Base-by-base conservation (phyloP, 2,888 invertebrate species). In the Napeogenes sylphis region DNA sequence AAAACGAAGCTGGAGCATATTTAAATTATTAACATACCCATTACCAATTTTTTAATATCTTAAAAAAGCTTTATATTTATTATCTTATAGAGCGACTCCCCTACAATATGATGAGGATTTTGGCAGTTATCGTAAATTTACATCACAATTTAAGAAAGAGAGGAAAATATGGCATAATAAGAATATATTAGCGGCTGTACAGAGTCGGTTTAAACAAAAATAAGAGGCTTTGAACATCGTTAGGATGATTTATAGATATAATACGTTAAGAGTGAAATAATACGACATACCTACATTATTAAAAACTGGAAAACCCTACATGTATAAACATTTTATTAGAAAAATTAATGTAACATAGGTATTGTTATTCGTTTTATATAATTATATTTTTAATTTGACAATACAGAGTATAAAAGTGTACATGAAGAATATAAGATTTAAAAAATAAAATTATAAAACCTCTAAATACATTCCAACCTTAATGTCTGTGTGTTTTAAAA, bases 51-150 rank as follows among this genome's bases (percentile, higher is more conserved):
- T 61, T 45, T 58, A 30, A 61, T 56, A 47, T 56, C 30, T 61
- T 42, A 42, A 61, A n/a, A 59, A 32, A 38, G 12, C 51, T 54
- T 45, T 10, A 45, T 13, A 42, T 32, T 14, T 12, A 21, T 33
- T 32, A 42, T 45, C 46, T 13, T 46, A n/a, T 12, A 14, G 46
- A 38, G 45, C 45, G 10, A 12, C 38, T 38, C 46, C 59, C 61
- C 61, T 47, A 63, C 59, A 45, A 53, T 55, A 58, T 62, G 56
- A 42, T 53, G 61, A 59, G 68, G 68, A 61, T 64, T 66, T 70
- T 71, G 71, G 71, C 69, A 66, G 74, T 78, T 75, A 75, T 75
- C 75, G 75, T 85, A 81, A 83, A 84, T 84, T 84, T 79, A 82
- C 83, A 85, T 85, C 77, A 82, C 76, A 79, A 79, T 81, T 81